Evolutionary conservation across 2,797 vertebrate species (phyloP).

Genomic region (Acanthornis magna): DNA sequence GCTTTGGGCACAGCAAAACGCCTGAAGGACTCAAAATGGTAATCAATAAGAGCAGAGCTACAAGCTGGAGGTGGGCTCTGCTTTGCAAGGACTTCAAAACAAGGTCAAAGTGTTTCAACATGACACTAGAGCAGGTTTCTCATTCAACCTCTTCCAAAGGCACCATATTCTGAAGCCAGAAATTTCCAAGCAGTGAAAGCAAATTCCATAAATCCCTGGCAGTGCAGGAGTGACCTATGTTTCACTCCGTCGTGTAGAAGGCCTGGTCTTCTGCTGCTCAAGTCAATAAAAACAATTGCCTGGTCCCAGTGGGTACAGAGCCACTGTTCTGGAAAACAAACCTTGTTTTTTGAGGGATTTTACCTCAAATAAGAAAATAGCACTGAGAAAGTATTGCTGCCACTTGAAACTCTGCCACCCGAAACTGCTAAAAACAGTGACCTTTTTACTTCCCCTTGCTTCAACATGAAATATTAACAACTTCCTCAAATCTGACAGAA

Average conservation of each 20-base stretch:
- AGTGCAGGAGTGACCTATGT: neutral
- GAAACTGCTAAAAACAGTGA: neutral
- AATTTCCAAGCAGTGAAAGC: neutral
- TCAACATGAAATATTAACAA: neutral
- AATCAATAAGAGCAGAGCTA: conserved; percentile 12
- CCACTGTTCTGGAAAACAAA: neutral
- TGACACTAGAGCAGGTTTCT: neutral
- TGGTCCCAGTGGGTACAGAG: neutral
- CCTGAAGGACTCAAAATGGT: conserved; percentile 1
- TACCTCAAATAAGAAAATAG: neutral
- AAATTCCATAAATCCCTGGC: neutral
- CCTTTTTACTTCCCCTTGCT: conserved; percentile 9
- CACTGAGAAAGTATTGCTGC: neutral
- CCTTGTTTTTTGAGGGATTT: neutral
- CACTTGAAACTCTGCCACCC: neutral
- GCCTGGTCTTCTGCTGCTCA: neutral
- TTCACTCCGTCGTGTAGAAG: neutral
- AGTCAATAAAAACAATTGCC: neutral
- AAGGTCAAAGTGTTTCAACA: conserved; percentile 14
- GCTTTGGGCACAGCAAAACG: neutral
- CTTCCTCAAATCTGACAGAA: conserved; percentile 14
- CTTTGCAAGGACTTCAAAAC: neutral
- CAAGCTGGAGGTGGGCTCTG: neutral
- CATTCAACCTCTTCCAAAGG: neutral
- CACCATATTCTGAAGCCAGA: neutral